Base-by-base conservation (phyloP, 1,140 invertebrate genomes). In the Lethocerus indicus region DNA sequence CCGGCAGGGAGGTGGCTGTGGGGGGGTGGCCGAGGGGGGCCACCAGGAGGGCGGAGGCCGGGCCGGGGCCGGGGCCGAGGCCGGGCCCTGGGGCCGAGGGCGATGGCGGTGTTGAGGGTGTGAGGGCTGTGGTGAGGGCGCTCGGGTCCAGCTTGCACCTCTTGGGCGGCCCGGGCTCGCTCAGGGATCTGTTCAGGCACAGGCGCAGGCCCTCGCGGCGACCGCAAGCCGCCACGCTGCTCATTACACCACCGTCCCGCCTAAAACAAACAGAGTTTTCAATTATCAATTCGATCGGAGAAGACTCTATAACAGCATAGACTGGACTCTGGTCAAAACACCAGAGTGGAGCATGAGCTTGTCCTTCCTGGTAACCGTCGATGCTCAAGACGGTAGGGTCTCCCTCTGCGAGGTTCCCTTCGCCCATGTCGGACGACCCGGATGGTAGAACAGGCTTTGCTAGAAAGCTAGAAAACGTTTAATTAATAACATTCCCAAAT, bases 151-250 rank as follows among this genome's bases (percentile, higher is more conserved):
- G 66, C 51, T 73, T 73, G 67, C 65, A 73, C 24, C 71, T 66
- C 60, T 75, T 75, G n/a, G 67, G 60, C 24, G 59, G 61, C 36
- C 75, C 69, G 20, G 77, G 73, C 61, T 79, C 71, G 60, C 72
- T 75, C 52, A 75, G 61, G 56, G 72, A 75, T 43, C 74, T 65
- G 59, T 74, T 74, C 53, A 77, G 59, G 49, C 70, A 67, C 53
- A 77, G 64, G 53, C 71, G 72, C 49, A 78, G 66, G 46, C 72
- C 69, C 56, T 75, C 71, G 47, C 73, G 64, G 48, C 70, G 61
- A 41, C 70, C 64, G 43, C 64, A 51, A 21, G 25, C 50, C n/a
- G 50, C 50, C 13, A 44, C 44, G 14, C 43, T 37, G 32, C 43
- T 39, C 42, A 36, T 51, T 44, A 32, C 44, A 9, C 44, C 44